Evolutionary conservation across 2,113 vertebrate genomes (phyloP), one percentile per base, ranked within the genome.

Genomic region (Pituophis catenifer): DNA sequence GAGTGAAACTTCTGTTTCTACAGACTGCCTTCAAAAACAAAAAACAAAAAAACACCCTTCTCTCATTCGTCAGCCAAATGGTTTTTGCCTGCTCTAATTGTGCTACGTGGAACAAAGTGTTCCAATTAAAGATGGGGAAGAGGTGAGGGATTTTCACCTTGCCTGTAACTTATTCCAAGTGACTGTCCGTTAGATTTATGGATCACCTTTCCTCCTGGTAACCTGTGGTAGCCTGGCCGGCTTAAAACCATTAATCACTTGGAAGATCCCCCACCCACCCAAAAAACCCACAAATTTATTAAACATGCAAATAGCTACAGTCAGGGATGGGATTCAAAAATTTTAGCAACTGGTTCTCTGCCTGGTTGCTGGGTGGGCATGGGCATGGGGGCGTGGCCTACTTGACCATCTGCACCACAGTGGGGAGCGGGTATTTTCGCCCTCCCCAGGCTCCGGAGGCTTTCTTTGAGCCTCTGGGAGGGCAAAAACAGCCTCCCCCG

Each of bases 1-100:
- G 89, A 94, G 90, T 89, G 59, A 86, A 89, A 50, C 87, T 91
- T 70, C 50, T 87, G 48, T 55, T 86, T 90, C 89, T 29, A 87
- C 10, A 65, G 55, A 53, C 29, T 8, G 9, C 24, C 53, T 55
- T 38, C 33, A n/a, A 62, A 10, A 70, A 88, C 88, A 19, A 33
- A 3, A 48, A 48, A 48, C 3, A 48, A 48, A 48, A 48, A 48
- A 48, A 3, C 44, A 29, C 0, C 62, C 7, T 53, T 23, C 52
- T n/a, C 85, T 6, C 2, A 65, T 65, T 44, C 92, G 12, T 26
- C 65, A 86, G 93, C 57, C 88, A 94, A 92, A 81, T 19, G 33
- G 86, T 53, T 19, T 90, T 91, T 89, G 86, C 90, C 75, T n/a
- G 17, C 75, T 86, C 13, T 8, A 19, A 91, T 29, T 29, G 38